Evolutionary conservation across 2,888 invertebrate genomes (phyloP).

Genomic region (Formica aserva): DNA sequence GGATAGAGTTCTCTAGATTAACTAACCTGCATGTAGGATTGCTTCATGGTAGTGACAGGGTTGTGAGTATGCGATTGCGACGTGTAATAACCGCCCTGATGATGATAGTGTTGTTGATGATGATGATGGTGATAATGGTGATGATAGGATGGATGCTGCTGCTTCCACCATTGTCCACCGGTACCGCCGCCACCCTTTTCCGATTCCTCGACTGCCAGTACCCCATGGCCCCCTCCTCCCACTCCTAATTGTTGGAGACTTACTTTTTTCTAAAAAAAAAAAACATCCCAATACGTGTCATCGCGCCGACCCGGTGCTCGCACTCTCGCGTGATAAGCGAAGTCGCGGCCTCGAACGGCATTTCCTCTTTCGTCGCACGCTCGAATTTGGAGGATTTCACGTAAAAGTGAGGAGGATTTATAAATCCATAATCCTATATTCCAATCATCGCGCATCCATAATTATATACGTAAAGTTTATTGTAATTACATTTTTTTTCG

Average conservation of each 20-base stretch:
- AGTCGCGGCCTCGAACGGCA: not conserved
- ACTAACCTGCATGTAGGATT: constrained; percentile 86
- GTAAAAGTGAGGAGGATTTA: not conserved
- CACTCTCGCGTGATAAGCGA: not conserved
- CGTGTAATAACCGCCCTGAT: constrained; percentile 83
- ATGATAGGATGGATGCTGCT: constrained; percentile 79
- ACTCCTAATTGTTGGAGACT: constrained; percentile 82
- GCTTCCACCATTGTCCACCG: constrained; percentile 84
- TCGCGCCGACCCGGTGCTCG: constrained; percentile 4
- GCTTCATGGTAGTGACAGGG: constrained; percentile 85
- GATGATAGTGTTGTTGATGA: constrained; percentile 81
- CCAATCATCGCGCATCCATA: not conserved
- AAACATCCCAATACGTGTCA: constrained; percentile 71
- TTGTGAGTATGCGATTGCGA: constrained; percentile 84
- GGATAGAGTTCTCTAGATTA: constrained; percentile 60
- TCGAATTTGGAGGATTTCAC: constrained; percentile 15
- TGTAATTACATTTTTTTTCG: not conserved
- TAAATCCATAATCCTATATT: not conserved
- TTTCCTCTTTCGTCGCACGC: not conserved
- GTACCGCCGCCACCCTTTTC: constrained; percentile 66
- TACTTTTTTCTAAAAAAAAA: constrained; percentile 84
- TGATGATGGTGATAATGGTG: constrained; percentile 77
- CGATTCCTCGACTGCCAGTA: constrained; percentile 82
- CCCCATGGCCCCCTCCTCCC: constrained; percentile 82
- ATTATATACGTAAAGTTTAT: not conserved